Conservation (phyloP, 2,888 invertebrate species). For the Agrotis puta region DNA sequence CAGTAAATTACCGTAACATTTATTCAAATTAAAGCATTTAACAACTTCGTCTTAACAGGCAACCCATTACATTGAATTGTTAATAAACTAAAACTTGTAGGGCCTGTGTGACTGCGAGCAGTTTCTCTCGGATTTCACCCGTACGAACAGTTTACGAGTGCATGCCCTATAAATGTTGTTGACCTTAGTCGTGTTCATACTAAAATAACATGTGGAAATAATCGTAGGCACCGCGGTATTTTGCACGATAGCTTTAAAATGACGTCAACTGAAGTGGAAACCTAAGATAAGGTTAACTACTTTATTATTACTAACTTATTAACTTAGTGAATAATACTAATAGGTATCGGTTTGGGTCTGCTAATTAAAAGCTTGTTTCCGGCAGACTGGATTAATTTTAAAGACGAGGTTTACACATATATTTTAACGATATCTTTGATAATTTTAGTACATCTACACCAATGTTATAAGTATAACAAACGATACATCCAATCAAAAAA, state of each 20-base stretch:
- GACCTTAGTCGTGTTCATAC: constrained; percentile 62
- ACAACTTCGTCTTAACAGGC: constrained; percentile 34
- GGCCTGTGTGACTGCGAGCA: constrained; percentile 50
- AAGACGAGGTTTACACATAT: constrained; percentile 3
- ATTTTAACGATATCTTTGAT: constrained; percentile 9
- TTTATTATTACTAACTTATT: too few species aligned
- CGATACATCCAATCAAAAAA: too few species aligned
- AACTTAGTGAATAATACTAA: constrained; percentile 63
- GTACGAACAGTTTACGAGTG: constrained; percentile 57
- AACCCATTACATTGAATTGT: constrained; percentile 57
- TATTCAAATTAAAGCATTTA: constrained; percentile 59
- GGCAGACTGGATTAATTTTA: constrained; percentile 17
- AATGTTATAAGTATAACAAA: constrained; percentile 8
- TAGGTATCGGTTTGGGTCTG: constrained; percentile 39
- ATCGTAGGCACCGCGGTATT: constrained; percentile 45
- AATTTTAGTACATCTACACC: constrained; percentile 1
- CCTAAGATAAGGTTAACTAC: constrained; percentile 68
- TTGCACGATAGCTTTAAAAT: constrained; percentile 55
- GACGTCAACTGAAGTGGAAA: constrained; percentile 60
- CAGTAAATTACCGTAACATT: constrained; percentile 56
- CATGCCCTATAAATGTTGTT: constrained; percentile 66
- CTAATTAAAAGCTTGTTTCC: constrained; percentile 35
- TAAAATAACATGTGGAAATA: constrained; percentile 62
- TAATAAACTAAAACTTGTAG: constrained; percentile 64
- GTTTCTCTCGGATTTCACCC: constrained; percentile 68